phyloP scores from a whole-genome alignment of 2,113 vertebrate species.

The Microcebus griseorufus region DNA sequence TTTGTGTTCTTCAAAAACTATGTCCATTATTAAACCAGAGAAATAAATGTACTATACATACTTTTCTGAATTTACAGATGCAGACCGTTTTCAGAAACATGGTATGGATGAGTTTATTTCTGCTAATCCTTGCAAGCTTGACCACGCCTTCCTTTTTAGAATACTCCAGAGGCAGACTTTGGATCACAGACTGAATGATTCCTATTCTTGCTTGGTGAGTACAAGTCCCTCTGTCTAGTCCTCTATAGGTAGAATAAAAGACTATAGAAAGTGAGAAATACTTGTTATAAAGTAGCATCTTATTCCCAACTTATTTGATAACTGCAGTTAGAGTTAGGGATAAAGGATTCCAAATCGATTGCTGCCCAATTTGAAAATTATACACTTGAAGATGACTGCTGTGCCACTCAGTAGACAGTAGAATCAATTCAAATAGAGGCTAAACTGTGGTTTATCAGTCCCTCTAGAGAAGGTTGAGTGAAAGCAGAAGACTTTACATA shows the following conservation, averaged over 20 bases:
- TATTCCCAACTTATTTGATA: slow-evolving; percentile 85
- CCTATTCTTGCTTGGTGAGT: slow-evolving; percentile 98
- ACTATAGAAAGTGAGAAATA: slow-evolving; percentile 82
- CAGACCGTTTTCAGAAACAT: slow-evolving; percentile 93
- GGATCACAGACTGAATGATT: slow-evolving; percentile 97
- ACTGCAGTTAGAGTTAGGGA: slow-evolving; percentile 84
- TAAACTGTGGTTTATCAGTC: slow-evolving; percentile 70
- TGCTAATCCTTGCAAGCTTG: slow-evolving; percentile 91
- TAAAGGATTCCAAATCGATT: slow-evolving; percentile 92
- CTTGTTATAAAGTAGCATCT: slow-evolving; percentile 82
- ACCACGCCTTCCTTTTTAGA: slow-evolving; percentile 94
- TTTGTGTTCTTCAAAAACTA: neutral
- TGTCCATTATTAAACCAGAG: neutral
- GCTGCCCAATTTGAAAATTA: slow-evolving; percentile 94
- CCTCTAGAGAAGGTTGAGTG: slow-evolving; percentile 66
- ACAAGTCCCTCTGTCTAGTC: slow-evolving; percentile 40
- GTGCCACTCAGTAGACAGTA: slow-evolving; percentile 85
- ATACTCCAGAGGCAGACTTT: slow-evolving; percentile 94
- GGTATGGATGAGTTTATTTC: slow-evolving; percentile 97
- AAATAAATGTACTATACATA: neutral
- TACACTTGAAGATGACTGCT: slow-evolving; percentile 87
- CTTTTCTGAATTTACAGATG: slow-evolving; percentile 82
- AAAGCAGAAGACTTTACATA: slow-evolving; percentile 80
- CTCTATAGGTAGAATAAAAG: slow-evolving; percentile 61
- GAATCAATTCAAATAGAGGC: slow-evolving; percentile 81